phyloP scores from a whole-genome alignment of 2,113 vertebrate species.

The Ageneiosus marmoratus region DNA sequence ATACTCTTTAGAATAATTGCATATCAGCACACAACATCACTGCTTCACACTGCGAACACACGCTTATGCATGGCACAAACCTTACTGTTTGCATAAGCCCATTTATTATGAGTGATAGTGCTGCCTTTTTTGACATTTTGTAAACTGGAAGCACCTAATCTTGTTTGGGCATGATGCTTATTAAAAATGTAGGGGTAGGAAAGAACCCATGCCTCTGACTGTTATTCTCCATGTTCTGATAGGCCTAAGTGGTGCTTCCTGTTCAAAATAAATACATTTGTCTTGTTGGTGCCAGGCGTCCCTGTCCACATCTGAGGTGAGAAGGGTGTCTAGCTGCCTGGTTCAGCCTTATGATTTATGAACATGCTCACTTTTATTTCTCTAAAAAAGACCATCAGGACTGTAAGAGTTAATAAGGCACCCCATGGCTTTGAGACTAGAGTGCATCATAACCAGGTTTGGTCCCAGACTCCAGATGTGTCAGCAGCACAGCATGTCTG shows the following conservation, averaged over 20 bases:
- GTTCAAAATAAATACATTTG: slow-evolving; percentile 80
- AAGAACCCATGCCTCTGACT: slow-evolving; percentile 66
- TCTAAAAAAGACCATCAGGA: slow-evolving; percentile 6
- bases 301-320: slow-evolving; percentile 68
- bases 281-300: slow-evolving; percentile 67
- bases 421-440: background rate
- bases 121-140: slow-evolving; percentile 78
- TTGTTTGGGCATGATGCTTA: slow-evolving; percentile 80
- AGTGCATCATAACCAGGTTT: background rate
- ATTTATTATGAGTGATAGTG: slow-evolving; percentile 82
- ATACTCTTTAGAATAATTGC: slow-evolving; percentile 84
- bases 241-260: slow-evolving; percentile 67
- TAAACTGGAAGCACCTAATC: slow-evolving; percentile 80
- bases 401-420: slow-evolving; percentile 56
- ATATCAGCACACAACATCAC: slow-evolving; percentile 78
- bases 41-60: slow-evolving; percentile 70
- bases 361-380: slow-evolving; percentile 38
- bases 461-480: slow-evolving; percentile 35
- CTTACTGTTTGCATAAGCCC: slow-evolving; percentile 78
- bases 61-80: slow-evolving; percentile 76
- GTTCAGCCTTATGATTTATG: slow-evolving; percentile 75
- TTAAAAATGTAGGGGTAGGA: slow-evolving; percentile 77
- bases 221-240: slow-evolving; percentile 69
- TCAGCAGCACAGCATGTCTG: slow-evolving; percentile 55
- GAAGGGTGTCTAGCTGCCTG: slow-evolving; percentile 65